These are phyloP conservation scores for Drosophila suzukii DNA, from an alignment of 1,140 invertebrate species.

Conservation along the genomic window DNA sequence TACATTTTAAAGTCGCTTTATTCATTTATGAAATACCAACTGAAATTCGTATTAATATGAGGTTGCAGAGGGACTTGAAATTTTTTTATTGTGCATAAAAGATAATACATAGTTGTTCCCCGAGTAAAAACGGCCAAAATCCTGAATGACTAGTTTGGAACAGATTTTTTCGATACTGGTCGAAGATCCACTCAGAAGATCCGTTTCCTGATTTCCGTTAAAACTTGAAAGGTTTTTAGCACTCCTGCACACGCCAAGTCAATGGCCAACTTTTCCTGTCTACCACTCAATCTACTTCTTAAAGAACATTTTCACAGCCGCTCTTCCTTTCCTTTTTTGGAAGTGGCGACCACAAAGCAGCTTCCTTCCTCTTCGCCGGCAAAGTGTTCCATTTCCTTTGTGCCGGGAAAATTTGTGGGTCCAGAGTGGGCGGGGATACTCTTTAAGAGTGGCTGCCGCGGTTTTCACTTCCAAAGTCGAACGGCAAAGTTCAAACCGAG, in stretches of 20 bases:
- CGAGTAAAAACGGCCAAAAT: too few species aligned
- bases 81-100: too few species aligned
- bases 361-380: constrained; percentile 33
- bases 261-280: constrained; percentile 68
- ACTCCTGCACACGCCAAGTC: constrained; percentile 33
- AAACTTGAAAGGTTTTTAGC: constrained; percentile 51
- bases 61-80: too few species aligned
- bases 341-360: constrained; percentile 27
- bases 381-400: constrained; percentile 78
- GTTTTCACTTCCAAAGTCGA: constrained; percentile 36
- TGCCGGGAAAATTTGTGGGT: constrained; percentile 24
- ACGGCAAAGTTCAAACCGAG: constrained; percentile 73
- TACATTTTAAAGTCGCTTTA: too few species aligned
- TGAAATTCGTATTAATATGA: too few species aligned
- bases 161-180: background rate
- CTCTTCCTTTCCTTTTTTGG: constrained; percentile 10
- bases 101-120: too few species aligned
- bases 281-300: background rate
- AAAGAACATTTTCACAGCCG: constrained; percentile 3
- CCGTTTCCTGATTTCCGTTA: constrained; percentile 42
- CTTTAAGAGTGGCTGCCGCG: constrained; percentile 64
- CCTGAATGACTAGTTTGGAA: background rate
- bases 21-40: too few species aligned
- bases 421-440: constrained; percentile 1
- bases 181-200: constrained; percentile 26